These are phyloP conservation scores for Equus przewalskii DNA, from an alignment of 2,113 vertebrate genomes.

Conservation along the genomic window DNA sequence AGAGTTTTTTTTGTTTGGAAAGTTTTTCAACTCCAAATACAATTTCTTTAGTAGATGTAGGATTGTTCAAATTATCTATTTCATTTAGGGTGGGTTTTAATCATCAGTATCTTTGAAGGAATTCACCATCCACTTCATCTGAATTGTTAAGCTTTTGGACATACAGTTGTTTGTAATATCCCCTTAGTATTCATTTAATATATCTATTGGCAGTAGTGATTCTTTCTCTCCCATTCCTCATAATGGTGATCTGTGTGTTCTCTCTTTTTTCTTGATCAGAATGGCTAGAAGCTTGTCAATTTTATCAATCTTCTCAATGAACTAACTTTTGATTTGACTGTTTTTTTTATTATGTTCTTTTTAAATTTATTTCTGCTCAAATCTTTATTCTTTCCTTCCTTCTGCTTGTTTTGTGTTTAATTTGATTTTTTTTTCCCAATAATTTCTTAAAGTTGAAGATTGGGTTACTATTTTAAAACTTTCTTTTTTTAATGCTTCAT, in stretches of 20 bases:
- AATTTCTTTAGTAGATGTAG: not conserved
- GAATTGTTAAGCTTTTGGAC: not conserved
- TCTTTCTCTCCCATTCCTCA: not conserved
- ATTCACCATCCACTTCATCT: not conserved
- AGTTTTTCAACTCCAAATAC: not conserved
- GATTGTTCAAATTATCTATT: not conserved
- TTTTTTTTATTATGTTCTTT: not conserved
- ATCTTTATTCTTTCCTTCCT: not conserved
- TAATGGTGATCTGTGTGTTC: not conserved
- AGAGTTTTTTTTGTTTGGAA: not conserved
- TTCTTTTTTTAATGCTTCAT: not conserved
- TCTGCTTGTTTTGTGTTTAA: not conserved
- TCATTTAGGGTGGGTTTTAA: not conserved
- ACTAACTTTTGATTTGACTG: not conserved
- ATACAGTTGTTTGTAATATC: not conserved
- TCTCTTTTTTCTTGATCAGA: not conserved
- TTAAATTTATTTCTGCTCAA: not conserved
- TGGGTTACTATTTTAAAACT: not conserved
- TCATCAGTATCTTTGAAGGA: not conserved
- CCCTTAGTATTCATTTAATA: not conserved
- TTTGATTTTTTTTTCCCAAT: not conserved
- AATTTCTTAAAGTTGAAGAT: not conserved
- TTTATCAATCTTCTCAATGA: not conserved
- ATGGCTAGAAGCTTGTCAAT: not conserved
- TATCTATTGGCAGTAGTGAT: not conserved